Evolutionary conservation across 2,113 vertebrate species (phyloP), one percentile per base, ranked within the genome.

Genomic region (Campylorhamphus procurvoides): DNA sequence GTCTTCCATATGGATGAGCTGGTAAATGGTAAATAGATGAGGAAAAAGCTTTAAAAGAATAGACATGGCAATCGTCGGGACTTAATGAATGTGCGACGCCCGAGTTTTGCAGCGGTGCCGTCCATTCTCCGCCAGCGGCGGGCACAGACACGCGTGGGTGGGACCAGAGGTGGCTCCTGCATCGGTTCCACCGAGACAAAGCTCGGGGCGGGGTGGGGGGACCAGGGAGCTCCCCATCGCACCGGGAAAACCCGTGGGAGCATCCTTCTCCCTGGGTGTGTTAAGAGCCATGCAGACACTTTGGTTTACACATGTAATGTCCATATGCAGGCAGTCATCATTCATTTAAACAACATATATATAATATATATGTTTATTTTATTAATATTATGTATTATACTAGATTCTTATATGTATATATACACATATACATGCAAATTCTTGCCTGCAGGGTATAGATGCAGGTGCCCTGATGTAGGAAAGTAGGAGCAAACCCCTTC

Each of bases 1-100:
- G 96, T 94, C 95, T 97, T 98, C 97, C 98, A 98, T 98, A 97
- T 88, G 96, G 94, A 98, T 98, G 97, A 98, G 97, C 97, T 97
- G 87, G 97, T 95, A 97, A 97, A 97, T 85, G 95, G 89, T 92
- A 98, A 97, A 97, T 89, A 97, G 95, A 97, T 39, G 93, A 76
- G 94, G 89, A 67, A 77, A 80, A 89, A 72, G 94, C 91, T 95
- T 90, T 53, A 49, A 96, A 97, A 97, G 97, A 97, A 97, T 94
- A 89, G 94, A 89, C 96, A 69, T 63, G 72, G 73, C 64, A 87
- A 93, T 69, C 74, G 66, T 47, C 22, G 31, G 44, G 50, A 46
- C 91, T 87, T 97, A 97, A 97, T 80, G 90, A 97, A 96, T 0
- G 81, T 40, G 80, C 49, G 75, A 74, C 28, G 27, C 44, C 62